phyloP scores from a whole-genome alignment of 2,113 vertebrate species.

The Cyprinodon variegatus region DNA sequence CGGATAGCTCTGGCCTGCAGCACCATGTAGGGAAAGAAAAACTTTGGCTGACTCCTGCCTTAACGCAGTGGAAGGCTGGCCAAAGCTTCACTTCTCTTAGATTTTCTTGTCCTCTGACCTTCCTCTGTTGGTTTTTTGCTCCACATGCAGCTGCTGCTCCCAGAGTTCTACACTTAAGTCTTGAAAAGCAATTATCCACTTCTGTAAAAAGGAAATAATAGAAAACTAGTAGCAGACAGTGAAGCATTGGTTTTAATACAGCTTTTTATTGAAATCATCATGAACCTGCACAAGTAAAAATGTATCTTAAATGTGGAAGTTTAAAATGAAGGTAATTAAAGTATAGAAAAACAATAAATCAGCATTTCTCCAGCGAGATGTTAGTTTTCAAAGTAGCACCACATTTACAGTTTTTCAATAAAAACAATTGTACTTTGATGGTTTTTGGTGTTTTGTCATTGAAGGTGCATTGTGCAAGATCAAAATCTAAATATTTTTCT shows the following conservation, averaged over 20 bases:
- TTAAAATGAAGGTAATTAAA: slow-evolving; percentile 1
- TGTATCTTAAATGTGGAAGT: neutral
- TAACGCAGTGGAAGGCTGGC: slow-evolving; percentile 45
- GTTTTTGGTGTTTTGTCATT: neutral
- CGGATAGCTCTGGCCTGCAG: slow-evolving; percentile 31
- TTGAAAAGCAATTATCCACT: slow-evolving; percentile 75
- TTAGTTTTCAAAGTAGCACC: neutral
- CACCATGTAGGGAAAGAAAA: slow-evolving; percentile 39
- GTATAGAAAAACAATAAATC: neutral
- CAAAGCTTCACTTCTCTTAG: slow-evolving; percentile 31
- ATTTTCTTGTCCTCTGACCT: neutral
- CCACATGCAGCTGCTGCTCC: slow-evolving; percentile 28
- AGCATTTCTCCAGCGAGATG: neutral
- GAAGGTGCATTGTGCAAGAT: neutral
- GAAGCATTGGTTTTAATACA: slow-evolving; percentile 9
- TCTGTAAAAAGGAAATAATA: slow-evolving; percentile 13
- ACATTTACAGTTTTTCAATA: neutral
- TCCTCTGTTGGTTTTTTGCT: neutral
- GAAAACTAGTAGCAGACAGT: slow-evolving; percentile 15
- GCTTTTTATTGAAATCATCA: slow-evolving; percentile 5
- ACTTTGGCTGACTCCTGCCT: slow-evolving; percentile 35
- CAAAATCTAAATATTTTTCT: no score
- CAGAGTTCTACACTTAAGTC: slow-evolving; percentile 37
- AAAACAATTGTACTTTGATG: neutral
- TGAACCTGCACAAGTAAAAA: neutral